Evolutionary conservation across 2,797 vertebrate species (phyloP), one percentile per base, ranked within the genome.

Genomic region (Neoniphon sammara): DNA sequence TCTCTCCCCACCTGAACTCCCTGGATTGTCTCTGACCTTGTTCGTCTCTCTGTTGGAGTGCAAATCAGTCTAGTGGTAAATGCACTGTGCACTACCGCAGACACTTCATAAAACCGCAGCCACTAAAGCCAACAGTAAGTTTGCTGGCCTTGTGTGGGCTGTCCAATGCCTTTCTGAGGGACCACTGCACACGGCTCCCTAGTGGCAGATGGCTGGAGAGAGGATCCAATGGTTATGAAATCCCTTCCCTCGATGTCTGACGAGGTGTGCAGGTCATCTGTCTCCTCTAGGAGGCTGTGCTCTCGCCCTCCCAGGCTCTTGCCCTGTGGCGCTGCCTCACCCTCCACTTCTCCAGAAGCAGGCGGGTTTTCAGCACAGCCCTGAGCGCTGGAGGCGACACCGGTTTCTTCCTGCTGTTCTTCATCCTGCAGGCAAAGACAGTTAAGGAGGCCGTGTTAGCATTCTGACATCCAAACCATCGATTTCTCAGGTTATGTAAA

Each of bases 311-410:
- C 82, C 82, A 55, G 1, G 60, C 66, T 53, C 67, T 74, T 0
- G 56, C 73, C 75, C 88, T 75, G 73, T 77, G 89, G 27, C 31
- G 78, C 42, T 36, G 78, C 52, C 85, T 89, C 60, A 5, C 27
- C 71, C 80, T 77, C 93, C 90, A 90, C 65, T 85, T 91, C 70
- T 91, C 49, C 1, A 93, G 83, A 75, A 93, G 84, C 66, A 84
- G 69, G 5, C 61, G 80, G n/a, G 79, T 87, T 61, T 70, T 86
- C 9, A 70, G 8, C 0, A 75, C 77, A 0, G 70, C 62, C 66
- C 70, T 21, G 34, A 68, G 39, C 0, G 42, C 70, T 0, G 21
- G 36, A 15, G 70, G 77, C 1, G 53, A 70, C 46, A 7, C 25
- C 47, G 2, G 47, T 9, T 44, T 72, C 50, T 66, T 53, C 42